Conservation (phyloP, 2,888 invertebrate genomes). For the Cerastis leucographa region DNA sequence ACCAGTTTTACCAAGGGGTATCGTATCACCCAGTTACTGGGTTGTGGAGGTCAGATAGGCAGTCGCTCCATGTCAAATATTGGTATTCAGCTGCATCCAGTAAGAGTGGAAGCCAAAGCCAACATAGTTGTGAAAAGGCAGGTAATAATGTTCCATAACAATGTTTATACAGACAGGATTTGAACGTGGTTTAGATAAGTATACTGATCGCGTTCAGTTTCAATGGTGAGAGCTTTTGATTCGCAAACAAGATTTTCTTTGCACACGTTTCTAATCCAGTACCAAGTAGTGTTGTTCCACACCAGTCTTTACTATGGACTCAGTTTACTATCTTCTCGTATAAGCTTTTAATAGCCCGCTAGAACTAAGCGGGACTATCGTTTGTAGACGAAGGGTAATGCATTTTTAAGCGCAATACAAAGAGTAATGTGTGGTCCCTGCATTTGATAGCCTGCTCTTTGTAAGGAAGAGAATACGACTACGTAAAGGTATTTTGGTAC, state of each 20-base stretch:
- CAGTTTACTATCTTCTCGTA: conserved; percentile 14
- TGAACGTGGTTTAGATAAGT: background rate
- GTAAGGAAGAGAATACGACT: background rate
- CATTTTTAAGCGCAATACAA: conserved; percentile 41
- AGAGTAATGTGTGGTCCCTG: background rate
- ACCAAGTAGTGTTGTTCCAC: conserved; percentile 3
- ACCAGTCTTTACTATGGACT: background rate
- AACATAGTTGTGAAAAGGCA: too few species aligned
- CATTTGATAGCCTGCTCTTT: conserved; percentile 11
- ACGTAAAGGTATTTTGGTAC: conserved; percentile 8
- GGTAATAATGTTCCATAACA: too few species aligned
- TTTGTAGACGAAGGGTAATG: conserved; percentile 36
- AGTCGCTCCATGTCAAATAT: too few species aligned
- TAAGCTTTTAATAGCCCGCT: conserved; percentile 45
- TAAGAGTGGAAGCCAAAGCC: too few species aligned
- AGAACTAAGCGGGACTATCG: conserved; percentile 37
- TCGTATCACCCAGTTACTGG: too few species aligned
- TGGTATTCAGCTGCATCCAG: too few species aligned
- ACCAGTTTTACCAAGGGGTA: too few species aligned
- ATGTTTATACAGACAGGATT: background rate
- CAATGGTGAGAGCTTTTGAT: background rate
- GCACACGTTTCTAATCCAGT: conserved; percentile 11
- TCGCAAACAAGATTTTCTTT: background rate
- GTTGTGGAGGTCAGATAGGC: too few species aligned
- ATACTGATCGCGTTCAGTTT: background rate